These are phyloP conservation scores for Lagria hirta DNA, from an alignment of 2,888 invertebrate species.

Conservation along the genomic window DNA sequence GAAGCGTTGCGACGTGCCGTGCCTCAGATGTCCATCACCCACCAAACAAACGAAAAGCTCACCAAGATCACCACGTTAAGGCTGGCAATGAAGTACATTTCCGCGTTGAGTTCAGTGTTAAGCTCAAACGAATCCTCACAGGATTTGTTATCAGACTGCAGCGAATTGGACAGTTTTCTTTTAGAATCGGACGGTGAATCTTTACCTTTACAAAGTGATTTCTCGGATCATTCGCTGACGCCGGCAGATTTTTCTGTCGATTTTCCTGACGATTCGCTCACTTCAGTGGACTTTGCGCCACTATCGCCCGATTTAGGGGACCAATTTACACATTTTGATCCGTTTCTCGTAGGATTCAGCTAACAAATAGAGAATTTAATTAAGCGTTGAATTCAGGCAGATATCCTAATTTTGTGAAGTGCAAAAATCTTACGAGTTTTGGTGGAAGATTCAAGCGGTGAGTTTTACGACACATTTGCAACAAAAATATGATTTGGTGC, in stretches of 20 bases:
- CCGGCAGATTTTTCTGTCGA: constrained; percentile 50
- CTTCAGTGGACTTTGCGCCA: constrained; percentile 48
- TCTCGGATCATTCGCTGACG: constrained; percentile 51
- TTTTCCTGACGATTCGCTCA: constrained; percentile 50
- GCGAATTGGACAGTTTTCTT: constrained; percentile 54
- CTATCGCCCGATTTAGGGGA: constrained; percentile 49
- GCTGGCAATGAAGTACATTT: constrained; percentile 69
- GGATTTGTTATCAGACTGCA: constrained; percentile 47
- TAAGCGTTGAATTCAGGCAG: too few species aligned
- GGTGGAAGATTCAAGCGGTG: too few species aligned
- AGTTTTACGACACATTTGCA: too few species aligned
- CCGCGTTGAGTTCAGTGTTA: constrained; percentile 52
- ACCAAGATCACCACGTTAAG: constrained; percentile 69
- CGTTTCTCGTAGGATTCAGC: constrained; percentile 47
- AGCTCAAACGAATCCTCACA: constrained; percentile 34
- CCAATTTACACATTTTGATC: constrained; percentile 48
- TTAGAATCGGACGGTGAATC: constrained; percentile 61
- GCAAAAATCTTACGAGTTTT: too few species aligned
- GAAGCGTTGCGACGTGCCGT: constrained; percentile 63
- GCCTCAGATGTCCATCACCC: constrained; percentile 52
- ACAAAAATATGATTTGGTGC: too few species aligned
- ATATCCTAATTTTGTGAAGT: too few species aligned
- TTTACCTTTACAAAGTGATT: constrained; percentile 47
- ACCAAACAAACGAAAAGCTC: constrained; percentile 58
- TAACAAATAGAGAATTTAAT: constrained; percentile 29